phyloP scores from a whole-genome alignment of 2,888 invertebrate species.

The Nasonia oneida region DNA sequence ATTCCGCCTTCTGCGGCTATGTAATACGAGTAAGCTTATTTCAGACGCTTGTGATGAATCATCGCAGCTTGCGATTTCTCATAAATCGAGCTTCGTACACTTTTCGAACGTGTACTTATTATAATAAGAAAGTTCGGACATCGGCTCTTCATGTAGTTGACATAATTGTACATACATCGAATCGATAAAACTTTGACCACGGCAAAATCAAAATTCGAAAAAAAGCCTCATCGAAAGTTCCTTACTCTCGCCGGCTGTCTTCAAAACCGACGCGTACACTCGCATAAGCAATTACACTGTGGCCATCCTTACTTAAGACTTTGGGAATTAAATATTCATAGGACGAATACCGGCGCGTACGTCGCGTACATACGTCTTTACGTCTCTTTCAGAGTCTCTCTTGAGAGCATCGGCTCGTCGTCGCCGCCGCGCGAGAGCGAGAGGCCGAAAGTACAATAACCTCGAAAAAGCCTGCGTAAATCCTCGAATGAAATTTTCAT shows the following conservation, averaged over 20 bases:
- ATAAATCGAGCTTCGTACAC: background rate
- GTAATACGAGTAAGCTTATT: background rate
- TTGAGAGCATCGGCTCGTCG: background rate
- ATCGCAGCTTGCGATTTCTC: background rate
- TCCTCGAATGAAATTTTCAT: background rate
- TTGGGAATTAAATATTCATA: background rate
- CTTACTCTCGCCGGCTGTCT: background rate
- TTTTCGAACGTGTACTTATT: background rate
- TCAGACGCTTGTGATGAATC: background rate
- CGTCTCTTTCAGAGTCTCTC: background rate
- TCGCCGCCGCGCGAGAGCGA: background rate
- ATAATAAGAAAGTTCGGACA: background rate
- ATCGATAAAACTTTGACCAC: background rate
- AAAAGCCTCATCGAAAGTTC: background rate
- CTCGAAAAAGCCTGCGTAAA: background rate
- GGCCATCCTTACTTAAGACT: background rate
- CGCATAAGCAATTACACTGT: background rate
- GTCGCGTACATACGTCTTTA: background rate
- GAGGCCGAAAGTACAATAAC: conserved; percentile 4
- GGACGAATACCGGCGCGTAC: background rate
- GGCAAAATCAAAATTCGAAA: background rate
- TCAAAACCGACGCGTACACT: background rate
- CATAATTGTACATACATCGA: background rate
- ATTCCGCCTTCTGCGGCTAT: background rate
- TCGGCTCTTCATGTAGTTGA: too few species aligned